Conservation (phyloP, 2,797 vertebrate genomes). For the Onychomys leucogaster region DNA sequence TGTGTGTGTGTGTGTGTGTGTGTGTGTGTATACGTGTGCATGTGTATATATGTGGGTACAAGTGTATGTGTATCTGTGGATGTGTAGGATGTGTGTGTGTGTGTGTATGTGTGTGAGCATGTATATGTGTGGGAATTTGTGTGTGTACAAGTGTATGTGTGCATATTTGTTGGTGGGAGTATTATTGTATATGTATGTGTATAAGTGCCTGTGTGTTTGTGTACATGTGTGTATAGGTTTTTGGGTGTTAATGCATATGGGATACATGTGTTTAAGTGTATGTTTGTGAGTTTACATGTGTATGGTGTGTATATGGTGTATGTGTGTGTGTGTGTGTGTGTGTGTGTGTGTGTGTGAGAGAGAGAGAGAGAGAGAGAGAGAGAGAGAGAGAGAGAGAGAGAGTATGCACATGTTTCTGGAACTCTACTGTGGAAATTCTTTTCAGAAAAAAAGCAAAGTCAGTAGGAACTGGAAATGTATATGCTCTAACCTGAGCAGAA, state of each 20-base stretch:
- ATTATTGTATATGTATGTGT: neutral
- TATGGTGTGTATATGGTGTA: neutral
- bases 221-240: neutral
- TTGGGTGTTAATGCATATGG: neutral
- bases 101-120: neutral
- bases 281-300: neutral
- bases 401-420: conserved; percentile 34
- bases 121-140: neutral
- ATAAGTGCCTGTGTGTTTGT: neutral
- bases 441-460: conserved; percentile 67
- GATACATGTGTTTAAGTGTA: neutral
- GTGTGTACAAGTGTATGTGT: neutral
- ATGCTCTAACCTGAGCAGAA: conserved; percentile 79
- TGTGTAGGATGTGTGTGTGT: neutral
- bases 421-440: conserved; percentile 44
- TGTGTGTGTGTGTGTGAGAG: too few species aligned
- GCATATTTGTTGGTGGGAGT: neutral
- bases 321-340: neutral
- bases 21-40: neutral
- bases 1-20: neutral
- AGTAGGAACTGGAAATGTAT: conserved; percentile 66
- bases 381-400: too few species aligned
- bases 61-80: neutral
- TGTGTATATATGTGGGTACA: neutral
- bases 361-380: too few species aligned